phyloP scores from a whole-genome alignment of 1,140 invertebrate genomes.

The Brachionus plicatilis region DNA sequence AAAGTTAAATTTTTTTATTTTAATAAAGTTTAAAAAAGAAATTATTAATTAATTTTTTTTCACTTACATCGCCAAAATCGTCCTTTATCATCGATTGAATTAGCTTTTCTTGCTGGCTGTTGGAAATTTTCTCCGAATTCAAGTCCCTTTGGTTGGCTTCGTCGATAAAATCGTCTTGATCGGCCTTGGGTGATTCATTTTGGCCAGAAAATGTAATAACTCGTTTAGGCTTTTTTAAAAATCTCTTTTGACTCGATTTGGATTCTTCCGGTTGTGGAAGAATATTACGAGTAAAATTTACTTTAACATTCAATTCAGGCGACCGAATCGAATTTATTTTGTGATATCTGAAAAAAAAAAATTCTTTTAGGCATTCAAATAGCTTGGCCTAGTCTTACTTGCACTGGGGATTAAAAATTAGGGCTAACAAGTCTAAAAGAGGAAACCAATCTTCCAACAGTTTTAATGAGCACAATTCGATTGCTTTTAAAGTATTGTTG shows the following conservation, averaged over 20 bases:
- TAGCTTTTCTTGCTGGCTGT: background rate
- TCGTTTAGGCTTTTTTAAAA: background rate
- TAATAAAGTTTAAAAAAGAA: background rate
- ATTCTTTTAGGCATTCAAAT: background rate
- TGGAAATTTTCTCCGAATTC: background rate
- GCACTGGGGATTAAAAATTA: constrained; percentile 75
- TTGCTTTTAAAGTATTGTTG: constrained; percentile 80
- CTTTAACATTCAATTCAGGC: constrained; percentile 1
- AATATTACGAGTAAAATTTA: constrained; percentile 14
- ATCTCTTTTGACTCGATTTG: background rate
- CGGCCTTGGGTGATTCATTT: background rate
- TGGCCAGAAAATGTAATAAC: background rate
- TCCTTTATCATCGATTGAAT: background rate
- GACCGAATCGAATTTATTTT: constrained; percentile 31
- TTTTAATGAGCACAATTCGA: constrained; percentile 83
- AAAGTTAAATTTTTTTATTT: background rate
- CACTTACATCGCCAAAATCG: background rate
- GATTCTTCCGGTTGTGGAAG: background rate
- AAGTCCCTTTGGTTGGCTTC: background rate
- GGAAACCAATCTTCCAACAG: constrained; percentile 87
- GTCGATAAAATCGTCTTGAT: background rate
- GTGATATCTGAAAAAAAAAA: background rate
- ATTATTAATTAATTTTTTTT: background rate
- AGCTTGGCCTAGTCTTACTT: background rate
- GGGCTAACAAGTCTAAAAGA: constrained; percentile 80